Conservation (phyloP, 2,113 vertebrate genomes). For the Mobula hypostoma region DNA sequence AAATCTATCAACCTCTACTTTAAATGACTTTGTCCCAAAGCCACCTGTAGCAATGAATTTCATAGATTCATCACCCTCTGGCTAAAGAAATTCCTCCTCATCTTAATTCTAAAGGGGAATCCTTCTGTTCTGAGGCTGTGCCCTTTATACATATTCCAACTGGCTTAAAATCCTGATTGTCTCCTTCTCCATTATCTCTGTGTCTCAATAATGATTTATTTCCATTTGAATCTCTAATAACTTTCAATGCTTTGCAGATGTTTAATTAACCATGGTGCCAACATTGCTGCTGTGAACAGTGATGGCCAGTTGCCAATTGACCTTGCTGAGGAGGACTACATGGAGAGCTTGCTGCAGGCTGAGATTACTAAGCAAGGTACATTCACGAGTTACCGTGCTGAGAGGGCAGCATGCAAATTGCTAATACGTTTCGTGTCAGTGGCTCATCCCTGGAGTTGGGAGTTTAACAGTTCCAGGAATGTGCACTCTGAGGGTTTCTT, state of each 20-base stretch:
- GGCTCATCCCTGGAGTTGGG: neutral
- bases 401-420: neutral
- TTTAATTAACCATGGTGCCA: slow-evolving; percentile 32
- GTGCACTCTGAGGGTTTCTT: neutral
- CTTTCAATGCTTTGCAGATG: neutral
- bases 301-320: slow-evolving; percentile 21
- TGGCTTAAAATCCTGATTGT: neutral
- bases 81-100: no score
- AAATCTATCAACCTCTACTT: no score
- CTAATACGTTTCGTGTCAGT: neutral
- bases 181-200: neutral
- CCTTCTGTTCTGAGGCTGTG: no score
- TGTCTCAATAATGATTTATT: neutral
- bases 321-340: slow-evolving; percentile 25
- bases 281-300: slow-evolving; percentile 31
- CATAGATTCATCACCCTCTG: no score
- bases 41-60: no score
- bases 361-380: slow-evolving; percentile 28
- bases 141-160: neutral
- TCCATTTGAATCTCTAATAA: neutral
- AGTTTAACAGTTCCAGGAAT: neutral
- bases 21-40: no score
- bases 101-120: no score
- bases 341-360: slow-evolving; percentile 15
- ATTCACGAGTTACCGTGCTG: neutral